A percentile compares a stretch with the other conserved stretches of the same genome.
These are phyloP conservation scores for Galleria mellonella DNA, from an alignment of 1,140 invertebrate species.

Conservation along the genomic window DNA sequence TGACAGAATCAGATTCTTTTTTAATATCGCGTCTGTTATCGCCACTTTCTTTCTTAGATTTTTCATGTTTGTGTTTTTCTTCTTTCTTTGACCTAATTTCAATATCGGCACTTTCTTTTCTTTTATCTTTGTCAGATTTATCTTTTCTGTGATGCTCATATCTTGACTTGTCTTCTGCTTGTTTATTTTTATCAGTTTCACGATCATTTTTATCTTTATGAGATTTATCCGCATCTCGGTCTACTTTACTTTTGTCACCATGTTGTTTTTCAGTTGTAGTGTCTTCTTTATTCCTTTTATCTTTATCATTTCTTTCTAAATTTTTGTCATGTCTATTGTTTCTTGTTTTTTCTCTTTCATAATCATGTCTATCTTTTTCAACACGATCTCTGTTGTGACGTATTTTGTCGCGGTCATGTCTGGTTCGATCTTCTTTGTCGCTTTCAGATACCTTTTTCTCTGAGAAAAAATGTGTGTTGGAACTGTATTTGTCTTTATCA, in stretches of 20 bases:
- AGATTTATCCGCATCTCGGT: constrained; percentile 38
- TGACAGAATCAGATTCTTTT: constrained; percentile 42
- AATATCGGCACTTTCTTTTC: constrained; percentile 39
- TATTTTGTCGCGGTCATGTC: constrained; percentile 44
- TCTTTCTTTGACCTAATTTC: constrained; percentile 53
- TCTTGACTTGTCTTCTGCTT: constrained; percentile 42
- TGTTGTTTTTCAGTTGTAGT: constrained; percentile 60
- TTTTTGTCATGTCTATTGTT: constrained; percentile 37
- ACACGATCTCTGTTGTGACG: constrained; percentile 48
- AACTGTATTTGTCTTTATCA: constrained; percentile 34
- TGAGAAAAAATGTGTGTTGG: constrained; percentile 15
- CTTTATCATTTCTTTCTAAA: constrained; percentile 45
- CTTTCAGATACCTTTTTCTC: constrained; percentile 37
- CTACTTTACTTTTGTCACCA: constrained; percentile 6
- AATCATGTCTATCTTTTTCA: constrained; percentile 69
- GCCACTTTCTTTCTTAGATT: constrained; percentile 41
- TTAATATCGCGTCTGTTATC: constrained; percentile 53
- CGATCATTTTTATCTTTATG: constrained; percentile 54
- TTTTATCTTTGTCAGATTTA: constrained; percentile 49
- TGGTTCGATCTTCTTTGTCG: constrained; percentile 45
- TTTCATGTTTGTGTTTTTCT: constrained; percentile 54
- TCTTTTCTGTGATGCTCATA: constrained; percentile 59
- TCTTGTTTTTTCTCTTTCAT: constrained; percentile 64
- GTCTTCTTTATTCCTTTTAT: constrained; percentile 67
- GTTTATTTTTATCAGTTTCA: constrained; percentile 48